Evolutionary conservation across 2,888 invertebrate genomes (phyloP).

Genomic region (Ferdinandea cuprea): DNA sequence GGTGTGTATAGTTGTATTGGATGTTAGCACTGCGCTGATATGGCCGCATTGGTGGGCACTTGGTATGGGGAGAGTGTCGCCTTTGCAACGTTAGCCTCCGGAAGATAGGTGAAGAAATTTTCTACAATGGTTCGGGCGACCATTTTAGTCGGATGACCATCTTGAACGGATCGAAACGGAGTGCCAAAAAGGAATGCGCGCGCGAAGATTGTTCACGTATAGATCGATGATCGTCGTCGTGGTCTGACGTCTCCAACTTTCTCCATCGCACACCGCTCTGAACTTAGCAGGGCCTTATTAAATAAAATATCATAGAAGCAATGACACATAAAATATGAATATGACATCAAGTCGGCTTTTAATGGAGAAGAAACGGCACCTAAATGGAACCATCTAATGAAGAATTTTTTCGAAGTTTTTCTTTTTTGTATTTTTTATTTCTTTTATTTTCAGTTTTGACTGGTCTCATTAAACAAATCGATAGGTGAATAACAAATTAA

Average conservation of each 20-base stretch:
- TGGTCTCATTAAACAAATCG: conserved; percentile 52
- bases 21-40: conserved; percentile 66
- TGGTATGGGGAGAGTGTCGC: conserved; percentile 72
- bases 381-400: conserved; percentile 39
- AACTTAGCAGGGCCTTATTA: conserved; percentile 17
- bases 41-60: conserved; percentile 72
- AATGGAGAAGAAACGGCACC: conserved; percentile 42
- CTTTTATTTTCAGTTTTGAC: conserved; percentile 25
- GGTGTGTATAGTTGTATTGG: conserved; percentile 46
- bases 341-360: conserved; percentile 50
- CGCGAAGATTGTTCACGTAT: conserved; percentile 69
- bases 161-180: conserved; percentile 67
- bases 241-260: conserved; percentile 59
- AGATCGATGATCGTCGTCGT: conserved; percentile 65
- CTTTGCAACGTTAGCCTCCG: conserved; percentile 74
- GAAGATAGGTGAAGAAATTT: conserved; percentile 74
- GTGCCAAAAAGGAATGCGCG: conserved; percentile 74
- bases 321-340: conserved; percentile 72
- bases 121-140: conserved; percentile 72
- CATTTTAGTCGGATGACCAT: conserved; percentile 74
- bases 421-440: too few species aligned
- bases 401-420: too few species aligned
- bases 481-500: conserved; percentile 55
- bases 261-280: conserved; percentile 38
- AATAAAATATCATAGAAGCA: conserved; percentile 37